Evolutionary conservation across 1,140 invertebrate genomes (phyloP).

Genomic region (Papilio aristodemus): DNA sequence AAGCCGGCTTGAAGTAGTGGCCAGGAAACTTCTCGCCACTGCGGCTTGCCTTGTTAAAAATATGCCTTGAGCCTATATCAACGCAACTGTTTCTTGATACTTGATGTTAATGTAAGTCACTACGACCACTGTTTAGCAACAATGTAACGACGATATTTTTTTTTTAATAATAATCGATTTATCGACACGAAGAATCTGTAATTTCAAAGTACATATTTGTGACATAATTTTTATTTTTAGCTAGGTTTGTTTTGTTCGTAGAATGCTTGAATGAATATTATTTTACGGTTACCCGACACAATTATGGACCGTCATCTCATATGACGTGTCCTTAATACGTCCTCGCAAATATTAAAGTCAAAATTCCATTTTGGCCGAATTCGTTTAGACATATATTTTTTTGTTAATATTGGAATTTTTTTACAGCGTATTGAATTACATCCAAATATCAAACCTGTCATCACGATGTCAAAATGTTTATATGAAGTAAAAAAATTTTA

Average conservation of each 20-base stretch:
- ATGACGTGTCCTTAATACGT: neutral
- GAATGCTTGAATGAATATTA: too few relatives aligned
- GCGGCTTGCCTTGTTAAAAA: slow-evolving; percentile 19
- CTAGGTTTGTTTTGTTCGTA: too few relatives aligned
- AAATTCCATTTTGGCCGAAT: neutral
- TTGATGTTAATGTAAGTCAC: neutral
- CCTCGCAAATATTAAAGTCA: neutral
- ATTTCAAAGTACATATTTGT: too few relatives aligned
- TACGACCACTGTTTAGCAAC: neutral
- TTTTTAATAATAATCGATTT: too few relatives aligned
- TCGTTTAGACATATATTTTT: neutral
- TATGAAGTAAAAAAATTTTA: too few relatives aligned
- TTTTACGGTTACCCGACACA: too few relatives aligned
- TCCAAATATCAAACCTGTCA: too few relatives aligned
- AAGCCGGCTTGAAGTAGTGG: slow-evolving; percentile 17
- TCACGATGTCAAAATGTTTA: too few relatives aligned
- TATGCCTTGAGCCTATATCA: neutral
- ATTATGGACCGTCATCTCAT: neutral
- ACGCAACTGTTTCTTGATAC: neutral
- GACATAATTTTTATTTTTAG: too few relatives aligned
- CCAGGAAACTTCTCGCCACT: neutral
- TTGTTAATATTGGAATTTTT: neutral
- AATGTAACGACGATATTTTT: too few relatives aligned
- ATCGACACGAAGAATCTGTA: too few relatives aligned
- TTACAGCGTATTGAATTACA: neutral